These are phyloP conservation scores for Ceratosolen solmsi DNA, from an alignment of 1,140 invertebrate species.

Conservation along the genomic window DNA sequence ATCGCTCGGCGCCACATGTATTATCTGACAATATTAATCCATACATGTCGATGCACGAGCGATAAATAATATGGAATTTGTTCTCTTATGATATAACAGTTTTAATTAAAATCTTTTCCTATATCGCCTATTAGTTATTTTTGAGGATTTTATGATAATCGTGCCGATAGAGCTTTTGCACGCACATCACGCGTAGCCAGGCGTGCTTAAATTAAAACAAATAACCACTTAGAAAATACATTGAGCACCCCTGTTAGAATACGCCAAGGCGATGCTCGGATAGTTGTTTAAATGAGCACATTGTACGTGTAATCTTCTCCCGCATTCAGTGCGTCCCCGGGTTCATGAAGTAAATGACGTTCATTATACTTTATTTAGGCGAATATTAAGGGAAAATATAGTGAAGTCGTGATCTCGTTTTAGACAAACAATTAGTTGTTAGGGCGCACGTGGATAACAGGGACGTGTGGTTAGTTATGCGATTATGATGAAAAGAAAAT, in stretches of 20 bases:
- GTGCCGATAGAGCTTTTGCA: background rate
- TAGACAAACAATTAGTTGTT: too few species aligned
- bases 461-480: too few species aligned
- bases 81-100: background rate
- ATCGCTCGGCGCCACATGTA: too few species aligned
- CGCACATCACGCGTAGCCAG: background rate
- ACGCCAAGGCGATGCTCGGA: background rate
- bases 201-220: background rate
- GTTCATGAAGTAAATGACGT: background rate
- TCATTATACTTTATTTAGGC: background rate
- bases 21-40: too few species aligned
- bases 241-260: background rate
- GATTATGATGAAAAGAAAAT: too few species aligned
- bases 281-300: background rate
- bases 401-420: too few species aligned
- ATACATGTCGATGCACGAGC: too few species aligned
- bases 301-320: background rate
- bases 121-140: background rate
- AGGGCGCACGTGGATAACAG: too few species aligned
- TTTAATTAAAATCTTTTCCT: background rate
- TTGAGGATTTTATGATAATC: background rate
- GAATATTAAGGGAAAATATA: too few species aligned
- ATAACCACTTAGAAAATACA: background rate
- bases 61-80: too few species aligned
- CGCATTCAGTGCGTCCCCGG: background rate